Base-by-base conservation (phyloP, 2,113 vertebrate genomes). In the Atlantisia rogersi region DNA sequence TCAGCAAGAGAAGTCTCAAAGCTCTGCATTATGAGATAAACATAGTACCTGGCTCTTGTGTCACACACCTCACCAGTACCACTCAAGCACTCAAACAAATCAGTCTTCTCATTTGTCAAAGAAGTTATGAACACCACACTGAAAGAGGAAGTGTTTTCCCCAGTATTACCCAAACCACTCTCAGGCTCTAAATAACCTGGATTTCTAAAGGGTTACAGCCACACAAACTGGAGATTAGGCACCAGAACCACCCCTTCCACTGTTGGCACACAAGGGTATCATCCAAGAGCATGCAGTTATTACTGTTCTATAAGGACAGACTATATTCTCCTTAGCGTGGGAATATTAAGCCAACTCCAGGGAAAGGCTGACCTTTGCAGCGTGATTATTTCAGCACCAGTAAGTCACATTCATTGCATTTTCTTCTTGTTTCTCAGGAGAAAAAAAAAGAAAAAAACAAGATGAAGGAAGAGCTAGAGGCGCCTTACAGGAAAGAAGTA, bases 61-160 rank as follows among this genome's bases (percentile, higher is more conserved):
- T 70, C 44, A 52, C 48, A 11, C 25, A 10, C 11, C 32, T 67
- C 67, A 42, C 20, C 40, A 65, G 14, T 44, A 50, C 6, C 29
- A 26, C 35, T 63, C 46, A 26, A 75, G 35, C 19, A 53, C 22
- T 7, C 44, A 24, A 48, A 76, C 68, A 29, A 67, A 31, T 24
- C 17, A 12, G 2, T 12, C 3, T 16, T 52, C 74, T 52, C 26
- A 16, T 35, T 48, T 83, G 58, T 10, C 53, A 26, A 59, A 70
- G 24, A 14, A 52, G 29, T 22, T 58, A 24, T 1, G 11, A 42
- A 21, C 1, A 0, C 44, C 11, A 16, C 0, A 0, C 7, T 42
- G 26, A 11, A n/a, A 53, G 11, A 62, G 19, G 24, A 75, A 10
- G 15, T 0, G 1, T 3, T 18, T 91, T 82, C 79, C 15, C 25